phyloP scores from a whole-genome alignment of 2,888 invertebrate species.

The Lepetodrilus schrolli region DNA sequence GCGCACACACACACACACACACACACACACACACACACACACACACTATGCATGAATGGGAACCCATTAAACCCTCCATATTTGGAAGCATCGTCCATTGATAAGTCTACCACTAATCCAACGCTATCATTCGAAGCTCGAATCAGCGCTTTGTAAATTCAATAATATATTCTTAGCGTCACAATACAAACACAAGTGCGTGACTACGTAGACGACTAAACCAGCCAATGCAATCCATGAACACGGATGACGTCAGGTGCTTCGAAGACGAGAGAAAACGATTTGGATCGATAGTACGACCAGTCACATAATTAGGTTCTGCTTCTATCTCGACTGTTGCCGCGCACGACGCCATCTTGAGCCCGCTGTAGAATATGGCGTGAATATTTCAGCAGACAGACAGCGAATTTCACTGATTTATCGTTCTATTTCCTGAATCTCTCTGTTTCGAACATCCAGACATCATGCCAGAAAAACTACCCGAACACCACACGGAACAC shows the following conservation, averaged over 20 bases:
- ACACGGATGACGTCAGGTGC: not conserved
- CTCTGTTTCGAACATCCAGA: not conserved
- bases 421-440: not conserved
- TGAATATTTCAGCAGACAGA: slow-evolving; percentile 17
- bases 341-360: slow-evolving; percentile 18
- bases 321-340: slow-evolving; percentile 21
- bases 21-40: too few relatives aligned
- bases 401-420: not conserved
- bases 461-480: not conserved
- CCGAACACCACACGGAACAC: not conserved
- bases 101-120: not conserved
- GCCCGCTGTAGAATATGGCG: not conserved
- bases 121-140: not conserved
- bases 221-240: not conserved
- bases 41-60: not conserved
- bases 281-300: not conserved
- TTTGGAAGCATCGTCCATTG: slow-evolving; percentile 11
- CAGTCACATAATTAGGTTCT: not conserved
- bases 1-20: too few relatives aligned
- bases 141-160: not conserved
- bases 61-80: not conserved
- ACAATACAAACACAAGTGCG: not conserved
- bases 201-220: not conserved
- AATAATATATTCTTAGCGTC: slow-evolving; percentile 16
- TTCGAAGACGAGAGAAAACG: slow-evolving; percentile 1